A percentile compares a stretch with the other conserved stretches of the same genome.
These are phyloP conservation scores for Nesospiza acunhae DNA, from an alignment of 2,113 vertebrate species.

Conservation along the genomic window DNA sequence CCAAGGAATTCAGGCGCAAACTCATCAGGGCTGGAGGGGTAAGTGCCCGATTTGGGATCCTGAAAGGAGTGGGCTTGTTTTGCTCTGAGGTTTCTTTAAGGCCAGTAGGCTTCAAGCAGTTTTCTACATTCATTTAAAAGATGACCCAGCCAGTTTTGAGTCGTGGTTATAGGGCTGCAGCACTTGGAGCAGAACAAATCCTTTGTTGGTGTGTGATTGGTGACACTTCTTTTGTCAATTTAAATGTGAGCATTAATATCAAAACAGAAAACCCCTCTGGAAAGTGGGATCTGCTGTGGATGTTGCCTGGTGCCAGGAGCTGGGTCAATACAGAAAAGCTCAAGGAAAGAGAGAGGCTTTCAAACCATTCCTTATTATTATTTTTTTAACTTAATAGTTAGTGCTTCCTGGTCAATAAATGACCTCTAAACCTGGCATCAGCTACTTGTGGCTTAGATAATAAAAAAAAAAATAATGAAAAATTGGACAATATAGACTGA, in stretches of 20 bases:
- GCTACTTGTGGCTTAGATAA: background rate
- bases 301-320: background rate
- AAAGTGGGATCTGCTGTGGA: background rate
- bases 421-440: background rate
- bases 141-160: background rate
- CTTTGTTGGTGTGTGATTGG: background rate
- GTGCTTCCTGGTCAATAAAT: background rate
- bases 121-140: background rate
- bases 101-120: background rate
- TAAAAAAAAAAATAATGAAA: background rate
- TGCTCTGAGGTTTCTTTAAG: background rate
- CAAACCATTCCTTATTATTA: background rate
- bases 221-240: background rate
- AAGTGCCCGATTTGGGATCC: constrained; percentile 36
- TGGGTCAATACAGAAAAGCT: background rate
- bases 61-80: accelerated
- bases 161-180: background rate
- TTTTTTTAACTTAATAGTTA: background rate
- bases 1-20: constrained; percentile 95
- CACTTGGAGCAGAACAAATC: background rate
- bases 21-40: constrained; percentile 96
- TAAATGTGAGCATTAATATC: background rate
- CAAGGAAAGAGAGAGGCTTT: background rate
- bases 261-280: background rate
- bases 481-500: background rate